Percentiles rank a stretch among this genome's conserved stretches.
These are phyloP conservation scores for Netelia virgata DNA, from an alignment of 2,888 invertebrate genomes.

Conservation along the genomic window DNA sequence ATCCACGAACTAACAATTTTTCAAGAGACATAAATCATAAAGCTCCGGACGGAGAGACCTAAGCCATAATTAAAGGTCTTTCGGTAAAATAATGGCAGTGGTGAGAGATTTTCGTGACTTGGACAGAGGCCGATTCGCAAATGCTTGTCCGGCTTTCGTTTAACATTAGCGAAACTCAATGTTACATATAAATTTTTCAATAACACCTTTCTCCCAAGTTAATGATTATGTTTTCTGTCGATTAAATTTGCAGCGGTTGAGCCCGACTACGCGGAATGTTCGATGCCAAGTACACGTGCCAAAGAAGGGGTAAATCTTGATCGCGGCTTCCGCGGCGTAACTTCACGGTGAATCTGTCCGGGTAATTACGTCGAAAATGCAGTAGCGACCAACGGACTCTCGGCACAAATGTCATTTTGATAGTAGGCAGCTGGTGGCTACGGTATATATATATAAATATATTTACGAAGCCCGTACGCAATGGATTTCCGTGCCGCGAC, in stretches of 20 bases:
- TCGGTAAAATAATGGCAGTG: conserved; percentile 24
- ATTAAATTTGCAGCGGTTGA: conserved; percentile 15
- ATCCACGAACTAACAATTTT: conserved; percentile 24
- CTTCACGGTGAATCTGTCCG: conserved; percentile 65
- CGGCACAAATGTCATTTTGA: conserved; percentile 72
- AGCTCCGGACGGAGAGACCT: conserved; percentile 33
- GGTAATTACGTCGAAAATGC: conserved; percentile 68
- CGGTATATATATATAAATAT: not conserved
- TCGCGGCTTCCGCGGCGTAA: conserved; percentile 22
- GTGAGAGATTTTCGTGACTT: conserved; percentile 8
- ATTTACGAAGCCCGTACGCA: conserved; percentile 43
- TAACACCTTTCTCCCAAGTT: conserved; percentile 28
- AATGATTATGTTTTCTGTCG: conserved; percentile 43
- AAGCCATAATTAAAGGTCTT: conserved; percentile 63
- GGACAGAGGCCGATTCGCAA: not conserved
- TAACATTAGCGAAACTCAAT: conserved; percentile 22
- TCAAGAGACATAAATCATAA: conserved; percentile 66
- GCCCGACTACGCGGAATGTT: conserved; percentile 5
- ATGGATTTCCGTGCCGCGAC: conserved; percentile 65
- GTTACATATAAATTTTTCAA: conserved; percentile 12
- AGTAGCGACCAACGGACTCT: conserved; percentile 22
- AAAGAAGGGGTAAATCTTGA: conserved; percentile 7
- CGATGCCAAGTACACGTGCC: conserved; percentile 54
- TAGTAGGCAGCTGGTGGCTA: conserved; percentile 69
- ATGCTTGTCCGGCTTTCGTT: not conserved